phyloP scores from a whole-genome alignment of 2,797 vertebrate genomes.

The Chaetophractus vellerosus region DNA sequence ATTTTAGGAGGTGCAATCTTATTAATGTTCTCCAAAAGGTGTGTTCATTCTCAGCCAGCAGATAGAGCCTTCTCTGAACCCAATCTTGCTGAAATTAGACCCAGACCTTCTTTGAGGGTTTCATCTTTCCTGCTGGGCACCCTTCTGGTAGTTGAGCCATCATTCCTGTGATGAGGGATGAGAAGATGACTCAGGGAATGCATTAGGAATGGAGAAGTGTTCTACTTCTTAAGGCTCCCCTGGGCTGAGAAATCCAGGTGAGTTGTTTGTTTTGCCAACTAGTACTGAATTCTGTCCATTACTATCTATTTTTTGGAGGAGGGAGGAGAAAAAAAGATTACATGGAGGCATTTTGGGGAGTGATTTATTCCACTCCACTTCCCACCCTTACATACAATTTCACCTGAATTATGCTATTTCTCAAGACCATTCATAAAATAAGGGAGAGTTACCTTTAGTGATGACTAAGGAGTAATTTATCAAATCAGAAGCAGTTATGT shows the following conservation, averaged over 20 bases:
- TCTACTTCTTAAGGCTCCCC: neutral
- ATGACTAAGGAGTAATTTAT: conserved; percentile 20
- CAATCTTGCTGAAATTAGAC: neutral
- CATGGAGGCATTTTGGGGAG: neutral
- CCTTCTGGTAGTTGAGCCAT: neutral
- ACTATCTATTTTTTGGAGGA: neutral
- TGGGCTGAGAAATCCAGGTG: neutral
- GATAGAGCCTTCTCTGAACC: neutral
- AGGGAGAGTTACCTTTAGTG: conserved; percentile 18
- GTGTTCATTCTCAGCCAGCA: neutral
- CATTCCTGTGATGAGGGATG: neutral
- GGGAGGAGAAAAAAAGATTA: conserved; percentile 41
- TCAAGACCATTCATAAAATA: conserved; percentile 41
- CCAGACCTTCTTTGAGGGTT: neutral
- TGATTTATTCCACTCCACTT: conserved; percentile 13
- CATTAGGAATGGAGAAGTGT: neutral
- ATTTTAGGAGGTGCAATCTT: conserved; percentile 38
- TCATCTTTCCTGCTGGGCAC: neutral
- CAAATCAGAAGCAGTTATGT: conserved; percentile 50
- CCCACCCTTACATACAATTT: neutral
- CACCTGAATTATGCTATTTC: conserved; percentile 67
- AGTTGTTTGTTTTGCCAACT: conserved; percentile 18
- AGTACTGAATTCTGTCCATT: conserved; percentile 32
- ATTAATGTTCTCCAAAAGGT: neutral
- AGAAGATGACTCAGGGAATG: neutral